phyloP scores from a whole-genome alignment of 2,888 invertebrate genomes.

The Leptopilina drosophilae region DNA sequence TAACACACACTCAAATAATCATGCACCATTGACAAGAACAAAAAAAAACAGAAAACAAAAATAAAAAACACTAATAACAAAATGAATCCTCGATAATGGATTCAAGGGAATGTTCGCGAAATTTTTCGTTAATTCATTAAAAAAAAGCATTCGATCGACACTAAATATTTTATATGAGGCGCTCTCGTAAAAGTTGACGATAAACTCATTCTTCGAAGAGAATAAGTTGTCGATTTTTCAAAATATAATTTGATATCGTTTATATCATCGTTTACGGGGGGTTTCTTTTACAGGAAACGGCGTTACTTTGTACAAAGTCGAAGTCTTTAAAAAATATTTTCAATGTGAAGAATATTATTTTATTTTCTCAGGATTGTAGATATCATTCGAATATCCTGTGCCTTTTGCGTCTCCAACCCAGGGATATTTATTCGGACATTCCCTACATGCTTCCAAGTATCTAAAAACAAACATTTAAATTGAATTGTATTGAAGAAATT shows the following conservation, averaged over 20 bases:
- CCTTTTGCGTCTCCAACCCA: slow-evolving; percentile 94
- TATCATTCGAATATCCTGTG: slow-evolving; percentile 88
- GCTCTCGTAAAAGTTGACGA: slow-evolving; percentile 6
- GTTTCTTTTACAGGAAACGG: slow-evolving; percentile 18
- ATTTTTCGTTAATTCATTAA: slow-evolving; percentile 2
- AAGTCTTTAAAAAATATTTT: slow-evolving; percentile 18
- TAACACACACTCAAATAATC: slow-evolving; percentile 52
- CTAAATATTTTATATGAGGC: slow-evolving; percentile 5
- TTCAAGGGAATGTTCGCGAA: neutral
- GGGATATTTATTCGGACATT: slow-evolving; percentile 91
- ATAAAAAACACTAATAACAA: slow-evolving; percentile 45
- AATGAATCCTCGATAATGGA: slow-evolving; percentile 9
- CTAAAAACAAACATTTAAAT: slow-evolving; percentile 71
- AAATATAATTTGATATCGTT: neutral
- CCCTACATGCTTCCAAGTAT: slow-evolving; percentile 91
- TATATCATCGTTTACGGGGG: slow-evolving; percentile 26
- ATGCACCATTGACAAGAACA: slow-evolving; percentile 42
- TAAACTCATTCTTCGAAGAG: neutral
- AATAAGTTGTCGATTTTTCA: slow-evolving; percentile 9
- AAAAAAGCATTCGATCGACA: slow-evolving; percentile 24
- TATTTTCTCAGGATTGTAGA: slow-evolving; percentile 84
- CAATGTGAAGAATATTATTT: slow-evolving; percentile 49
- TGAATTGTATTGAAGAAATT: no score
- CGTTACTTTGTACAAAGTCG: slow-evolving; percentile 33
- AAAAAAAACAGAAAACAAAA: neutral